A percentile compares a stretch with the other conserved stretches of the same genome.
Conservation (phyloP, 2,797 vertebrate species). For the Lacerta agilis region DNA sequence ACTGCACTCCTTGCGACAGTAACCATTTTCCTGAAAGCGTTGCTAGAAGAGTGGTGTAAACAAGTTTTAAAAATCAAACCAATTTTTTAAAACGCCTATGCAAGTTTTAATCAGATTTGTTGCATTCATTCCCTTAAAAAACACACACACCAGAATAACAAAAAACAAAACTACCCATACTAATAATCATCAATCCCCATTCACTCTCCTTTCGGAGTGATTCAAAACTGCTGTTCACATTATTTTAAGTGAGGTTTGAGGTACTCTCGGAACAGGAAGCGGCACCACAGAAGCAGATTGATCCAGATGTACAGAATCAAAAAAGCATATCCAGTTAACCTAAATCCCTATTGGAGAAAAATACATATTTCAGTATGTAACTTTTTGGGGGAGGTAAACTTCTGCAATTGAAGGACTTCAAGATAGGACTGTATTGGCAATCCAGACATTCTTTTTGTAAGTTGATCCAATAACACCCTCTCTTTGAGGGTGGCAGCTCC, state of each 20-base stretch:
- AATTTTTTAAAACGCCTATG: constrained; percentile 51
- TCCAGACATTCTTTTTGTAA: neutral
- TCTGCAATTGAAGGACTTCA: constrained; percentile 22
- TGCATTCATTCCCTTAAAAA: constrained; percentile 56
- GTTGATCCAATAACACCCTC: neutral
- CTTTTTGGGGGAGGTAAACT: neutral
- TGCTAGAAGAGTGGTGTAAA: constrained; percentile 30
- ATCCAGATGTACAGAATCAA: constrained; percentile 39
- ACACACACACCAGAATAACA: constrained; percentile 29
- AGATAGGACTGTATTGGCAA: neutral
- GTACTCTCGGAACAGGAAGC: constrained; percentile 63
- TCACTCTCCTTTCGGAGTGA: constrained; percentile 58
- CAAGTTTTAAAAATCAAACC: constrained; percentile 48
- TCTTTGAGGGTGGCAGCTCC: neutral
- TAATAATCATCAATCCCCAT: constrained; percentile 63
- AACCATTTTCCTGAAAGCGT: constrained; percentile 3
- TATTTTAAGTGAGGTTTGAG: constrained; percentile 71
- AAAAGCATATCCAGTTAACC: constrained; percentile 49
- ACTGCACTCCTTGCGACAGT: neutral
- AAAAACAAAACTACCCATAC: constrained; percentile 35
- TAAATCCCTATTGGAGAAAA: constrained; percentile 73
- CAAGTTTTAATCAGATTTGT: constrained; percentile 48
- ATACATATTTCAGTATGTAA: constrained; percentile 47
- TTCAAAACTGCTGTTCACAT: constrained; percentile 71
- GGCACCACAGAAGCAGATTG: constrained; percentile 44